A percentile compares a stretch with the other conserved stretches of the same genome.
phyloP scores from a whole-genome alignment of 2,888 invertebrate species.

The Amblyjoppa fuscipennis region DNA sequence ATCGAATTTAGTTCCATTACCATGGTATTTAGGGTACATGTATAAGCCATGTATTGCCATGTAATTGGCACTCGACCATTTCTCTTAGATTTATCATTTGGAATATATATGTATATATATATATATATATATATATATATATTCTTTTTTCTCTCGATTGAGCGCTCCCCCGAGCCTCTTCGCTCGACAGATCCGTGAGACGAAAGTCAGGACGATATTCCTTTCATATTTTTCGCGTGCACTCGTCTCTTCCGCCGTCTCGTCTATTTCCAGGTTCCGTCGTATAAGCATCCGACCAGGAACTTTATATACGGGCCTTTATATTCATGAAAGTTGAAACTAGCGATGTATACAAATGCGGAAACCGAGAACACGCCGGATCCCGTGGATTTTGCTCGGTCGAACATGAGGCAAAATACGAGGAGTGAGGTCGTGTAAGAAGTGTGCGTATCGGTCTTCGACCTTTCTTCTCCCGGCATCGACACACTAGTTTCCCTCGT shows the following conservation, averaged over 20 bases:
- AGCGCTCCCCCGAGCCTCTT: neutral
- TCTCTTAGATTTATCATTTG: slow-evolving; percentile 14
- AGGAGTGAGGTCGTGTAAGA: neutral
- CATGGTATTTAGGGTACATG: neutral
- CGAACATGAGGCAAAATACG: neutral
- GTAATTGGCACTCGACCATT: neutral
- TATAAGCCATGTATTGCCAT: neutral
- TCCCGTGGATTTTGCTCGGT: slow-evolving; percentile 10
- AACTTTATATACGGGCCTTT: slow-evolving; percentile 21
- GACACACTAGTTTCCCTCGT: neutral
- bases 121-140: neutral
- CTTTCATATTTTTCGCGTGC: slow-evolving; percentile 34
- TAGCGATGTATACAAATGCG: slow-evolving; percentile 26
- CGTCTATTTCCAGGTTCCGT: slow-evolving; percentile 6
- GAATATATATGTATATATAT: neutral
- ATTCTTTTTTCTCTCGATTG: slow-evolving; percentile 31
- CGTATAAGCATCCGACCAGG: slow-evolving; percentile 20
- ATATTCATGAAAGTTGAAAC: slow-evolving; percentile 33
- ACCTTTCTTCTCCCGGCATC: slow-evolving; percentile 33
- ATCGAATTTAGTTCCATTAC: neutral
- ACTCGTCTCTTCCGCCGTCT: neutral
- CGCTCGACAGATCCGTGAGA: neutral
- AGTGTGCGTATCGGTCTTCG: slow-evolving; percentile 40
- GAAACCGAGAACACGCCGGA: slow-evolving; percentile 11
- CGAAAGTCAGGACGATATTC: slow-evolving; percentile 38